phyloP scores from a whole-genome alignment of 2,888 invertebrate species.

The Cyrtodaria siliqua region DNA sequence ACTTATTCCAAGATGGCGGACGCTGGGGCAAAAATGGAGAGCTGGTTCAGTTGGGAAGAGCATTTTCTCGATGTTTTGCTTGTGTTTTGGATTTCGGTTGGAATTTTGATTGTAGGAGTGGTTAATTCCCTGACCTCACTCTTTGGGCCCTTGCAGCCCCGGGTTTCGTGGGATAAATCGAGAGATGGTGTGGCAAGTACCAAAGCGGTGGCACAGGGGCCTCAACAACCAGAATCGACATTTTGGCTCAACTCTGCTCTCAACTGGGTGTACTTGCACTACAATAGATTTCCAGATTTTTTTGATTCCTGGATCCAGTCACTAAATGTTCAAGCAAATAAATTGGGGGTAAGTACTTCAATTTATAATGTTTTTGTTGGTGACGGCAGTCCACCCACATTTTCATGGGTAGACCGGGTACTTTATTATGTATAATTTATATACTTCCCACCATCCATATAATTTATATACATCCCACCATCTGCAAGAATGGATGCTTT shows the following conservation, averaged over 20 bases:
- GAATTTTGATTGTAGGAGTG: conserved; percentile 77
- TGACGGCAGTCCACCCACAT: too few relatives aligned
- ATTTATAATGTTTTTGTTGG: too few relatives aligned
- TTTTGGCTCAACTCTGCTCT: conserved; percentile 84
- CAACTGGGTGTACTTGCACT: conserved; percentile 84
- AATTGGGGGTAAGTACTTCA: conserved; percentile 83
- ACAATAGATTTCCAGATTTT: conserved; percentile 80
- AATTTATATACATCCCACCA: too few relatives aligned
- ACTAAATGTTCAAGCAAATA: conserved; percentile 86
- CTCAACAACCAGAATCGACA: conserved; percentile 76
- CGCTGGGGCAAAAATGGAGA: conserved; percentile 73
- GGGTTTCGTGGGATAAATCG: conserved; percentile 68
- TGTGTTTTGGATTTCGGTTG: conserved; percentile 82
- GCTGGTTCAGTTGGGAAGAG: conserved; percentile 82
- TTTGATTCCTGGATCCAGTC: conserved; percentile 85
- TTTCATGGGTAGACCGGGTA: too few relatives aligned
- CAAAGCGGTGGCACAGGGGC: conserved; percentile 46
- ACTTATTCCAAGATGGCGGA: conserved; percentile 83
- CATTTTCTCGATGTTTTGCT: conserved; percentile 84
- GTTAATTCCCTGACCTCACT: conserved; percentile 80
- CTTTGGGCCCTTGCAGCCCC: conserved; percentile 80
- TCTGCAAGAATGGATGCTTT: too few relatives aligned
- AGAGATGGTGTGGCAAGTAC: conserved; percentile 63
- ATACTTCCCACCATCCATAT: too few relatives aligned
- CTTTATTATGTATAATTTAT: too few relatives aligned